Conservation (phyloP, 2,888 invertebrate species). For the Pandemis cinnamomeana region DNA sequence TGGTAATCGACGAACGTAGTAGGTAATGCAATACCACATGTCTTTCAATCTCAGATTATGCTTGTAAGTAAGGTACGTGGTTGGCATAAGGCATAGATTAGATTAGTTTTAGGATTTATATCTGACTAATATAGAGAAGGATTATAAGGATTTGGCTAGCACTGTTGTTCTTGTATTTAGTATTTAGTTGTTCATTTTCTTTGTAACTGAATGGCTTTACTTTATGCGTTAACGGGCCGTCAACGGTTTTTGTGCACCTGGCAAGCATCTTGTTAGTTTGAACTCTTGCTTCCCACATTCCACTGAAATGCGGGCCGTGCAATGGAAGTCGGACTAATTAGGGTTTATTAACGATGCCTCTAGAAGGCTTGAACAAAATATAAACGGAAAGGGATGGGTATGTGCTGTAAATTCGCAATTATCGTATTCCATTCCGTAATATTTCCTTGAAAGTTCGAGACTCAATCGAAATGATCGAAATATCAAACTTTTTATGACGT, state of each 20-base stretch:
- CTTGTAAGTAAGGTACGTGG: conserved; percentile 10
- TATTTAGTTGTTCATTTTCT: neutral
- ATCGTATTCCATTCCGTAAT: neutral
- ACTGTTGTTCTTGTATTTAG: no score
- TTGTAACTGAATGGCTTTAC: neutral
- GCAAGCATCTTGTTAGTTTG: neutral
- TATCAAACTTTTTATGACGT: neutral
- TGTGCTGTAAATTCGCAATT: neutral
- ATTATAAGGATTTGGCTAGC: neutral
- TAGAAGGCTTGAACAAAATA: neutral
- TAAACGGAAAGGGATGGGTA: neutral
- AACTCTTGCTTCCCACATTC: neutral
- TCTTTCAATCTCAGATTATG: conserved; percentile 11
- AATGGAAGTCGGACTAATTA: neutral
- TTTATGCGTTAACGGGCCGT: neutral
- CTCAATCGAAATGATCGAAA: neutral
- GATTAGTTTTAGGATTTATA: neutral
- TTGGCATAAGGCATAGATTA: neutral
- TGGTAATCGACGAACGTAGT: conserved; percentile 26
- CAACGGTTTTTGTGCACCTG: neutral
- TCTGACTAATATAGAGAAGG: neutral
- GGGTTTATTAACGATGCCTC: no score
- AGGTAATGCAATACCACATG: conserved; percentile 28
- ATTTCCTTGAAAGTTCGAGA: neutral
- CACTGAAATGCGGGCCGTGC: neutral